Conservation (phyloP, 64 coral and sea anemone genomes). For the Stylophora pistillata region DNA sequence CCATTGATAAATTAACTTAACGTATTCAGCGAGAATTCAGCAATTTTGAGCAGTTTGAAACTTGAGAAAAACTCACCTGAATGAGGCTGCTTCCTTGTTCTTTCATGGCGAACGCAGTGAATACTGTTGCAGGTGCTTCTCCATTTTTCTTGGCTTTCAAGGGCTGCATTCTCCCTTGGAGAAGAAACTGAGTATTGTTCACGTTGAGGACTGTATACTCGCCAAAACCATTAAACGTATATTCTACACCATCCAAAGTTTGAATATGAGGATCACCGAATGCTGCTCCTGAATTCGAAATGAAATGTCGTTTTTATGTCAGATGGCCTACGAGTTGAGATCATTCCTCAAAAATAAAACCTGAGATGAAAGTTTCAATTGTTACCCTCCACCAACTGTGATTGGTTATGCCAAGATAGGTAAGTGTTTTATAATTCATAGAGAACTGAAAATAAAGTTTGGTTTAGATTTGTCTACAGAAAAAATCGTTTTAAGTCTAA, state of each 20-base stretch:
- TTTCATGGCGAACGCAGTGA: constrained; percentile 27
- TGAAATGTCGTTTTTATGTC: no score
- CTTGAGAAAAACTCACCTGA: neutral
- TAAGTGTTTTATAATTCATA: no score
- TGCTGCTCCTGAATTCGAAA: neutral
- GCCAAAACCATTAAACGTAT: constrained; percentile 62
- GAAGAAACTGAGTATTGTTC: constrained; percentile 6
- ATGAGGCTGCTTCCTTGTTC: neutral
- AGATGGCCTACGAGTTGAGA: no score
- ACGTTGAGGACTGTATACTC: constrained; percentile 42
- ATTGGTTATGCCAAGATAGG: no score
- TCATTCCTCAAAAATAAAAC: no score
- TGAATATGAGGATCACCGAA: constrained; percentile 69
- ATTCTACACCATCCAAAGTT: constrained; percentile 51
- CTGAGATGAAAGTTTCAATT: no score
- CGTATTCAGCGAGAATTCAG: neutral
- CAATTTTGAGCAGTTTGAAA: neutral
- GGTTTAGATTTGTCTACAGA: no score
- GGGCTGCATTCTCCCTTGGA: constrained; percentile 40
- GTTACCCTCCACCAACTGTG: no score
- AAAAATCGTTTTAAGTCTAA: no score
- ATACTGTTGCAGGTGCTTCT: constrained; percentile 16
- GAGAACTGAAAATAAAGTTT: no score
- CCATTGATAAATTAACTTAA: neutral
- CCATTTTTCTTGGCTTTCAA: neutral